These are phyloP conservation scores for Megalopta genalis DNA, from an alignment of 1,140 invertebrate species.

Conservation along the genomic window DNA sequence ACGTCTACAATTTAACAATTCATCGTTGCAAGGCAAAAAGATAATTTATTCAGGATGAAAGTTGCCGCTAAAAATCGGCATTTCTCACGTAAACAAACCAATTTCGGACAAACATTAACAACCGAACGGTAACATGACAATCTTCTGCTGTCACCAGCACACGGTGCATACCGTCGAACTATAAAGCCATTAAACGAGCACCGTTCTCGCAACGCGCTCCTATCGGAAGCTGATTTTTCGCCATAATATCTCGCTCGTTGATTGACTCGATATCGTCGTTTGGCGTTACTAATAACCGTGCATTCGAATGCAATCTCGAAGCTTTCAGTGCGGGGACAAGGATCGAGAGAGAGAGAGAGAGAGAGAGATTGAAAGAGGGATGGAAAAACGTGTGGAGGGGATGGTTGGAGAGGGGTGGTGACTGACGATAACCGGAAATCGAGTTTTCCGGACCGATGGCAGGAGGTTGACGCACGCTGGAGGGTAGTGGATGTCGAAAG, in stretches of 20 bases:
- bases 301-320: conserved; percentile 64
- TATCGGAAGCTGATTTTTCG: conserved; percentile 12
- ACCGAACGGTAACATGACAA: too few relatives aligned
- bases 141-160: too few relatives aligned
- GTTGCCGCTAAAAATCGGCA: too few relatives aligned
- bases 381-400: not conserved
- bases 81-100: too few relatives aligned
- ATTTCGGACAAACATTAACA: too few relatives aligned
- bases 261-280: conserved; percentile 43
- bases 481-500: conserved; percentile 30
- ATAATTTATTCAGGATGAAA: too few relatives aligned
- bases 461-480: conserved; percentile 16
- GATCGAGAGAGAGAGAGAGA: too few relatives aligned
- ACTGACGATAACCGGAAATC: conserved; percentile 67
- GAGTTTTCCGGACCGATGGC: conserved; percentile 54
- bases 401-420: conserved; percentile 31
- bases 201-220: too few relatives aligned
- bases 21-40: too few relatives aligned
- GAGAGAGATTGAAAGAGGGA: not conserved
- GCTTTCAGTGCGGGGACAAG: conserved; percentile 42
- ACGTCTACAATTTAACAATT: too few relatives aligned
- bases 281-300: conserved; percentile 43
- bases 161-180: too few relatives aligned
- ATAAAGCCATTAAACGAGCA: too few relatives aligned
- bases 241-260: conserved; percentile 20